Evolutionary conservation across 92 coral and sea anemone genomes (phyloP), one percentile per base, ranked within the genome.

Genomic region (Porites rus): DNA sequence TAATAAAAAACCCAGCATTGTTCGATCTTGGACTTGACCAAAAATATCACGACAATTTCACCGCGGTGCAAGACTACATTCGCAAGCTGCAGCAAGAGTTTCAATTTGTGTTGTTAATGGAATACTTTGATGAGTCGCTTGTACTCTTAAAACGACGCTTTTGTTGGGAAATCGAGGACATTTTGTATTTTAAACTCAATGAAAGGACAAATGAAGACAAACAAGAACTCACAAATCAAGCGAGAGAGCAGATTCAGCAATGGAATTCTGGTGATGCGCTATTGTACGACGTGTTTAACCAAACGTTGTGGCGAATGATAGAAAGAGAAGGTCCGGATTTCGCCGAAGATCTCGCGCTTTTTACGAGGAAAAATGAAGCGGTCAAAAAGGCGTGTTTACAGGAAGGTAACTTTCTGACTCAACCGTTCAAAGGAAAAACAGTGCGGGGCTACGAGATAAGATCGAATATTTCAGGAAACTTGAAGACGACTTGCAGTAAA

Each of bases 61-160:
- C 81, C 2, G 69, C 71, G 25, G 79, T 91, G n/a, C 58, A 31
- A 28, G 51, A 67, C 54, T 93, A 93, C 86, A 83, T 92, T 60
- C 77, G 78, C 9, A 38, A 69, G 5, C 78, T 93, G 14, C 80
- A 91, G 38, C 72, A 67, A 52, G 90, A 73, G 65, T 93, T 93
- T 72, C 91, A 91, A 54, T 74, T 93, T 80, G 93, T 93, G 3
- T 14, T 93, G 76, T n/a, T 93, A 64, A 67, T 85, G 78, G 96
- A 93, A 74, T 81, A 93, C 69, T 93, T 91, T 51, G 96, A 93
- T 46, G 96, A 93, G 65, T 93, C 96, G 16, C 83, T 93, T 2
- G 83, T 93, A 10, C 85, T 93, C 11, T 74, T 93, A 13, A 93
- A 92, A 73, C 85, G 94, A 16, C 74, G 84, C 52, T 78, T 93